These are phyloP conservation scores for Elaphurus davidianus DNA, from an alignment of 2,113 vertebrate species.

Conservation along the genomic window DNA sequence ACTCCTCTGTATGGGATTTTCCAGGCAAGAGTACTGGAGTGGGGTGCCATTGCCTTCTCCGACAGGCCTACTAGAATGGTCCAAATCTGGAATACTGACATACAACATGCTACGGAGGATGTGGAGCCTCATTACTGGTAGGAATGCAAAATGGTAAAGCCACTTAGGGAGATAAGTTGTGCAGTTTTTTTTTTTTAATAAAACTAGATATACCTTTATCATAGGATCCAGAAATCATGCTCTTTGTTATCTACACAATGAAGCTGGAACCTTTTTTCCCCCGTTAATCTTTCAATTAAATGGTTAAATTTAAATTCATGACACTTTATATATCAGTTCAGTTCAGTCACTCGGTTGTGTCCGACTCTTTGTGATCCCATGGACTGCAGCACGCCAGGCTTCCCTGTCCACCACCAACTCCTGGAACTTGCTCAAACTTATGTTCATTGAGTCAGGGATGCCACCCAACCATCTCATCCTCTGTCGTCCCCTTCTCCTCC, in stretches of 20 bases:
- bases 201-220: not conserved
- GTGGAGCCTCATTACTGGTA: not conserved
- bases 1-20: no score
- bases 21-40: no score
- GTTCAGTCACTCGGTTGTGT: not conserved
- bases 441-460: not conserved
- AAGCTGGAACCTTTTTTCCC: not conserved
- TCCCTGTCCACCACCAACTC: not conserved
- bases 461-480: not conserved
- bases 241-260: not conserved
- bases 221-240: not conserved
- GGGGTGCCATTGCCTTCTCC: no score
- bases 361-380: not conserved
- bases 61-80: not conserved
- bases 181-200: not conserved
- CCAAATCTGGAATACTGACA: not conserved
- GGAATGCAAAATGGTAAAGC: not conserved
- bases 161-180: not conserved
- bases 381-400: not conserved
- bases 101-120: not conserved
- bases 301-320: not conserved
- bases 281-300: constrained; percentile 7
- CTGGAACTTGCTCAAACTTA: not conserved
- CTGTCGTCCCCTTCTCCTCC: not conserved
- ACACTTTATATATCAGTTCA: not conserved